Evolutionary conservation across 2,888 invertebrate species (phyloP).

Genomic region (Apotomis betuletana): DNA sequence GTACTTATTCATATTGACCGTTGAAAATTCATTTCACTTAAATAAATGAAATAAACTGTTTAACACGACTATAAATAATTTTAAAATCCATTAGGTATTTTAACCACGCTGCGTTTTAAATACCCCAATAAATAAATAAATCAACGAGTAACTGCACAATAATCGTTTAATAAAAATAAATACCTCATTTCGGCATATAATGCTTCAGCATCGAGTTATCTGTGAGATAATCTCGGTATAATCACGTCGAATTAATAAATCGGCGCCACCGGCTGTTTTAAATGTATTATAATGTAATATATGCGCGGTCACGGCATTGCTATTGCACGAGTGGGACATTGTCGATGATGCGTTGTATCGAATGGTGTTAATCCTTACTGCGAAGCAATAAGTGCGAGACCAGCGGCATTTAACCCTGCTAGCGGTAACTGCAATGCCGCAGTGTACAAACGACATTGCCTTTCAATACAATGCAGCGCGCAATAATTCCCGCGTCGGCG

Average conservation of each 20-base stretch:
- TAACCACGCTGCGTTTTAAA: neutral
- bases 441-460: constrained; percentile 27
- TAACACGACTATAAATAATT: neutral
- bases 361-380: neutral
- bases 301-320: constrained; percentile 36
- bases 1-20: neutral
- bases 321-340: constrained; percentile 12
- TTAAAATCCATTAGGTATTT: neutral
- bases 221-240: constrained; percentile 16
- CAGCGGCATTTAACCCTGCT: neutral
- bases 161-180: constrained; percentile 12
- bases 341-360: neutral
- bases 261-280: constrained; percentile 32
- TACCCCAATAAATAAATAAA: neutral
- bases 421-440: constrained; percentile 29
- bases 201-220: constrained; percentile 15
- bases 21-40: neutral
- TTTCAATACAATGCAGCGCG: constrained; percentile 31
- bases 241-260: constrained; percentile 37
- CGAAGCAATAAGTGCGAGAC: neutral
- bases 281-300: constrained; percentile 32
- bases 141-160: neutral
- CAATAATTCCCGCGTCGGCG: neutral
- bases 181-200: constrained; percentile 6
- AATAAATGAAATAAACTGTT: constrained; percentile 4